Evolutionary conservation across 2,888 invertebrate species (phyloP), one percentile per base, ranked within the genome.

Genomic region (Argynnis bischoffii): DNA sequence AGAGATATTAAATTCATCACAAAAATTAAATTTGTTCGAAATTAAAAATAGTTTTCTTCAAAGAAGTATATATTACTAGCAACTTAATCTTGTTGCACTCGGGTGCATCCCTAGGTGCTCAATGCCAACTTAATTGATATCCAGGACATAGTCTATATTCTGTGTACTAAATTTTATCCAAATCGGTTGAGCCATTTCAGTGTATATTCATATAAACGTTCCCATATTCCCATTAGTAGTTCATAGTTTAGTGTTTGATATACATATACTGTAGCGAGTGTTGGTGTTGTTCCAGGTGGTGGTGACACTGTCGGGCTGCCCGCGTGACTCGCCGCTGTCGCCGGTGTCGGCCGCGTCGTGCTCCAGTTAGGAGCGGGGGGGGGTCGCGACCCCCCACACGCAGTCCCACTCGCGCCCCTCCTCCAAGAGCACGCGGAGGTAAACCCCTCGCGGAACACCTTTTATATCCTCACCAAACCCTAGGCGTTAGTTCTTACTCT

Each of bases 341-440:
- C 97, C 97, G 78, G 94, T 97, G 89, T 97, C 97, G 86, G 97
- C 97, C 81, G 97, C 97, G 72, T 97, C 97, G 81, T 97, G 97
- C 84, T 97, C 97, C 95, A 98, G 98, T 96, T 97, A 97, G 97
- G 93, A 92, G 80, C 81, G 93, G 92, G 90, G 89, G 93, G 93
- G 93, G 93, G 93, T 85, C 87, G 92, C 92, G 89, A 92, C 92
- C 92, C 93, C 93, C 89, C 92, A 88, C 81, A 89, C 92, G 67
- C 89, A 87, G 79, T 88, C 89, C 69, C 92, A 91, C 84, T 93
- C 93, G 87, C 93, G 92, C 84, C 90, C 92, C 88, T 92, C 92
- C 86, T 92, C 92, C 83, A 92, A 93, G 82, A 90, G 89, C 83
- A 90, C 90, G 78, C 86, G 93, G 88, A 91, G 93, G 92, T 93